Evolutionary conservation across 30 jellyfish, hydroid and myxozoan genomes (phyloP), one percentile per base, ranked within the genome.

Genomic region (Aurelia sp.): DNA sequence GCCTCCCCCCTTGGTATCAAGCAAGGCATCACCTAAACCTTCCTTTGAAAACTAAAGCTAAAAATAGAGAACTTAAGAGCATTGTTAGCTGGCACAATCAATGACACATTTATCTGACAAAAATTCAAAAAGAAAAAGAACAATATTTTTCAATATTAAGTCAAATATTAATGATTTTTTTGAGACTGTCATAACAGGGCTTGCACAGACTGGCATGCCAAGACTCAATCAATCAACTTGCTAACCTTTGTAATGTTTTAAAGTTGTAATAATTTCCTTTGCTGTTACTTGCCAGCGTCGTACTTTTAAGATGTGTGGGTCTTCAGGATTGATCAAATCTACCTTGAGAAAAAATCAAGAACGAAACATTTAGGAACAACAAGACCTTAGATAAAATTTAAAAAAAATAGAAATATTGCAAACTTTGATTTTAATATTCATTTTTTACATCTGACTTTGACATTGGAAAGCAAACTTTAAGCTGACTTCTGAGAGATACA

Each of bases 341-440:
- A 74, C 86, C 86, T 74, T 19, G 67, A 18, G 8, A n/a, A 71
- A 72, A 7, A 38, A 72, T 35, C 5, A 15, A 35, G 33, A 59
- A 27, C 0, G 33, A 59, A 18, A n/a, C 27, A 59, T 5, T 18
- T 13, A 18, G 69, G 33, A 21, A 1, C 16, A 59, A 59, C 33
- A 8, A 0, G 24, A 3, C 33, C 13, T 59, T 12, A 8, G 16
- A 59, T 21, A 59, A 59, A 21, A 13, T 59, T 21, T 0, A 0
- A 0, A 59, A 30, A 59, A 30, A 59, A 12, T 9, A 5, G 16
- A 59, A 59, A n/a, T 0, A 9, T 8, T 3, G 9, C 13, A 44
- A 3, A 44, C 8, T 6, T 44, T 7, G 15, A 5, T 44, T 5
- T 8, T 44, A 0, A 0, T 44, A 0, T 44, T 44, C 0, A 44